Evolutionary conservation across 2,113 vertebrate genomes (phyloP), one percentile per base, ranked within the genome.

Genomic region (Macquaria australasica): DNA sequence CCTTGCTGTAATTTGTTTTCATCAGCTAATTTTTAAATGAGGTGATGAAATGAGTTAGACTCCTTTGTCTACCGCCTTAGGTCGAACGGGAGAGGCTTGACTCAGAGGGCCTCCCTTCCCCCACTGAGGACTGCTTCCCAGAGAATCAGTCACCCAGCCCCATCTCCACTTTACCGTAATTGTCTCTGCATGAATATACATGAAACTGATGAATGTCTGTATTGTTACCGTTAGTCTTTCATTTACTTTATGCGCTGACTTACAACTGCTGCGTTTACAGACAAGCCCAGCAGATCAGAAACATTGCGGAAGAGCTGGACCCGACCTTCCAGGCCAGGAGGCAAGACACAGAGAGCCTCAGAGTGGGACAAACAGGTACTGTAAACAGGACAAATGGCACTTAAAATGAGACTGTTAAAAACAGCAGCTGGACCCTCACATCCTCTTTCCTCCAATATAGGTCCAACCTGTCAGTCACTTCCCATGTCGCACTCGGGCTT

Each of bases 231-330:
- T 21, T 1, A 16, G 1, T 66, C 4, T 14, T 53, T 25, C 25
- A 3, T 5, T 9, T 6, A 7, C n/a, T 45, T 60, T 14, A 41
- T 11, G 8, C 48, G n/a, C 50, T 75, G 18, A 89, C 16, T 25
- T 12, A 50, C 6, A 41, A 14, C 20, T 73, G 2, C 50, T 84
- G 31, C 55, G 0, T 77, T 85, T 59, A 15, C 86, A 96, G 88
- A 79, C 92, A 91, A 84, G 56, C 76, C 1, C 88, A 83, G 60
- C 89, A 91, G 37, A 90, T 93, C 76, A 91, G 87, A 59, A 96
- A 96, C 87, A 90, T 95, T 4, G 96, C 94, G 2, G 94, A 97
- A 82, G 95, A 96, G 72, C 86, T 96, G n/a, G 95, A 96, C 71
- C 96, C 96, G 0, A 96, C 96, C 1, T 97, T 96, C 83, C 94